phyloP scores from a whole-genome alignment of 2,797 vertebrate species.

The Gobio occitaniae region DNA sequence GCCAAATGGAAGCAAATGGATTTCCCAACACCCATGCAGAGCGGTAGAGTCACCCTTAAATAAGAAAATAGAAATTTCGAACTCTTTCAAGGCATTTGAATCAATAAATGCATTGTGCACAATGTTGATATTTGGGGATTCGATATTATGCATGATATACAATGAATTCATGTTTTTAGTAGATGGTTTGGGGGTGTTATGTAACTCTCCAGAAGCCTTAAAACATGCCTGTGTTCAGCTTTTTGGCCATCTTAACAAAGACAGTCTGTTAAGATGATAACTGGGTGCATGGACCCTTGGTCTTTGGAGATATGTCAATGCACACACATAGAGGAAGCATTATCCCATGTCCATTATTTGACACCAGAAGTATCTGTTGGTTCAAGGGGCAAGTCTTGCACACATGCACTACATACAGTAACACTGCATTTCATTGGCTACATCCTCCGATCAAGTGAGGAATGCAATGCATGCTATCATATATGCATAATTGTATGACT shows the following conservation, averaged over 20 bases:
- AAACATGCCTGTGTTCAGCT: slow-evolving; percentile 57
- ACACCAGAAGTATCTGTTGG: slow-evolving; percentile 59
- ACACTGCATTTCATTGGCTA: slow-evolving; percentile 41
- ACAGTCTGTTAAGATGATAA: slow-evolving; percentile 56
- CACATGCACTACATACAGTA: slow-evolving; percentile 47
- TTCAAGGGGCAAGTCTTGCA: slow-evolving; percentile 59
- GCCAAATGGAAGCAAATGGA: slow-evolving; percentile 59
- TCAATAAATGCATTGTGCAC: not conserved
- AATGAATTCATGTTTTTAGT: slow-evolving; percentile 9
- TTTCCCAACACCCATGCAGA: slow-evolving; percentile 37
- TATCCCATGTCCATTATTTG: slow-evolving; percentile 53
- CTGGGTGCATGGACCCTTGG: slow-evolving; percentile 39
- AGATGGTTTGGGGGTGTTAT: slow-evolving; percentile 41
- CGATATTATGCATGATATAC: slow-evolving; percentile 10
- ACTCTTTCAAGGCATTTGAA: slow-evolving; percentile 27
- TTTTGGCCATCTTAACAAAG: slow-evolving; percentile 57
- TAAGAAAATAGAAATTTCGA: slow-evolving; percentile 52
- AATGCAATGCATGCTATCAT: slow-evolving; percentile 55
- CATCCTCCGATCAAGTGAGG: slow-evolving; percentile 39
- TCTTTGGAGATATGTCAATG: slow-evolving; percentile 52
- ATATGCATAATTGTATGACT: slow-evolving; percentile 56
- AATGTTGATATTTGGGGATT: not conserved
- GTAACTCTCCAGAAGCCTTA: slow-evolving; percentile 37
- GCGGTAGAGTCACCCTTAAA: slow-evolving; percentile 39
- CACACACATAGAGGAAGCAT: slow-evolving; percentile 58